Evolutionary conservation across 2,113 vertebrate genomes (phyloP).

Genomic region (Limanda limanda): DNA sequence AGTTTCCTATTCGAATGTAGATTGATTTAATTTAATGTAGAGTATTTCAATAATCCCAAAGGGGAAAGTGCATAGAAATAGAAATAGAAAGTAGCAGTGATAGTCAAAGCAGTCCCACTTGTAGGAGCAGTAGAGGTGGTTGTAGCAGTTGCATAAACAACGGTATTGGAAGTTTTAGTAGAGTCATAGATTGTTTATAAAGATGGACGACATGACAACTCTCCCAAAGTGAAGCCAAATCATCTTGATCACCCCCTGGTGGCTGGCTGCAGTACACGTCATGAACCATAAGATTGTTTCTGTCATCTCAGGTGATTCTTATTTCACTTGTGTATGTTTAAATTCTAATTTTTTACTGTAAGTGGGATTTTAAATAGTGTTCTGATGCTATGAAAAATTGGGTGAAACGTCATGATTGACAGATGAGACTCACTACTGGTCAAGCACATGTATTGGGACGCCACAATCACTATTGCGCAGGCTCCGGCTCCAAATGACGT

Average conservation of each 20-base stretch:
- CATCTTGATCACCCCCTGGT: background rate
- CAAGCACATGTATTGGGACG: too few species aligned
- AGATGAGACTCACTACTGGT: too few species aligned
- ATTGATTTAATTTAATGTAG: too few species aligned
- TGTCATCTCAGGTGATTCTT: too few species aligned
- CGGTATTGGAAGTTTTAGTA: background rate
- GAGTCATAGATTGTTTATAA: background rate
- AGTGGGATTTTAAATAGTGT: too few species aligned
- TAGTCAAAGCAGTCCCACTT: background rate
- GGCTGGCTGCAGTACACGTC: background rate
- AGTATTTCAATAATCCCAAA: background rate
- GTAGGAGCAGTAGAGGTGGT: background rate
- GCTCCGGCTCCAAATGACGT: too few species aligned
- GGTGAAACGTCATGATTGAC: too few species aligned
- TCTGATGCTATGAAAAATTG: too few species aligned
- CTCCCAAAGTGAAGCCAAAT: background rate
- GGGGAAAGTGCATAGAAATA: background rate
- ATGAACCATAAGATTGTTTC: too few species aligned
- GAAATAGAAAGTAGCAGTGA: background rate
- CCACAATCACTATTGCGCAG: too few species aligned
- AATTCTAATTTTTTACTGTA: too few species aligned
- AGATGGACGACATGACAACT: background rate
- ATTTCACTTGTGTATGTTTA: too few species aligned
- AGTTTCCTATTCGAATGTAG: background rate
- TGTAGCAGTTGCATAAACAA: background rate